Evolutionary conservation across 2,113 vertebrate species (phyloP), one percentile per base, ranked within the genome.

Genomic region (Mystacornis crossleyi): DNA sequence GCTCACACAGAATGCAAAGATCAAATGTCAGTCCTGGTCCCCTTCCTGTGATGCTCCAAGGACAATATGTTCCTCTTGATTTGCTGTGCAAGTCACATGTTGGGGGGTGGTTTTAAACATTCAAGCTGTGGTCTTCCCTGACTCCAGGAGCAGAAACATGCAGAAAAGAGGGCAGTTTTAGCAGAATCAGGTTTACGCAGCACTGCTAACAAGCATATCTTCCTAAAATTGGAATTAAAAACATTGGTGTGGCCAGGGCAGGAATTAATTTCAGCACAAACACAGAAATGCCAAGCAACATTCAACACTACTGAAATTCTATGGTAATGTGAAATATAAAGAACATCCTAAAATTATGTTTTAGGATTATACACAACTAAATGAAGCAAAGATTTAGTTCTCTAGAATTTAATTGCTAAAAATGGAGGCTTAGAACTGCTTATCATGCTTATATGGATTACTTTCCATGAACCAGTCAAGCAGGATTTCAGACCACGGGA

Each of bases 391-490:
- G 43, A 8, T 53, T 89, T 70, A 89, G 17, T 48, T 43, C 9
- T 86, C 60, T 86, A 43, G 67, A 93, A 88, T 70, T 84, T 58
- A 34, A 33, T 80, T 0, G 0, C n/a, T 83, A 66, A 45, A 18
- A 86, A 31, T 0, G 1, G 26, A 61, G 18, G 11, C 38, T 62
- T 82, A 72, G 57, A 66, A 75, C 53, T 1, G 4, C 36, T 86
- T 78, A 40, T 82, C 79, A 25, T 45, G 31, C 45, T 70, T 12
- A 0, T 86, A 55, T 47, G 55, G 42, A 66, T 80, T 83, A 62
- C 10, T 93, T 71, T 48, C 29, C 29, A 31, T 88, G 72, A 77
- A 58, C 92, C 92, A 93, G 55, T 50, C 45, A 89, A 92, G 23
- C 13, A 74, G 64, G 12, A 94, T 91, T 95, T 81, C 53, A 90